phyloP scores from a whole-genome alignment of 1,140 invertebrate species.

The Lepeophtheirus salmonis region DNA sequence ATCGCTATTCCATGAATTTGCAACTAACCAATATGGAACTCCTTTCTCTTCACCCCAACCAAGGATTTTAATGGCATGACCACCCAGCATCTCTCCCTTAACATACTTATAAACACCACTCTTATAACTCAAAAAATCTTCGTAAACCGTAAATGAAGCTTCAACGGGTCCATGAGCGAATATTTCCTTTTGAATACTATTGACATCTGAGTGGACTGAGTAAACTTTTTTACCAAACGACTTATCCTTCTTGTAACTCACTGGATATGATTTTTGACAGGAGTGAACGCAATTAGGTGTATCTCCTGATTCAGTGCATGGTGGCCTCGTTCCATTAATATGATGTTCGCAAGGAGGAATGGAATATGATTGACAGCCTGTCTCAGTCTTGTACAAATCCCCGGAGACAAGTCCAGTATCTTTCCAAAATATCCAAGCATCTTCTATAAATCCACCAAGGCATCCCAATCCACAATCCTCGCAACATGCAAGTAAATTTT shows the following conservation, averaged over 20 bases:
- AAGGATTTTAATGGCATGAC: constrained; percentile 38
- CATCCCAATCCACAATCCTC: constrained; percentile 35
- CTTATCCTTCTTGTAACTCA: constrained; percentile 14
- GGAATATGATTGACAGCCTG: constrained; percentile 29
- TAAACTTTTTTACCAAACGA: constrained; percentile 28
- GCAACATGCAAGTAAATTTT: constrained; percentile 37
- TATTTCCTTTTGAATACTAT: constrained; percentile 36
- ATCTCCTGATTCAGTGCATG: background rate
- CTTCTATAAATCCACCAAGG: constrained; percentile 32
- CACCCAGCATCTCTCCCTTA: constrained; percentile 31
- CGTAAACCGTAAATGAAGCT: constrained; percentile 37
- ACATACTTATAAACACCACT: constrained; percentile 37
- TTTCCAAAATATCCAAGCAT: constrained; percentile 34
- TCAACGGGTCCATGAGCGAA: constrained; percentile 38
- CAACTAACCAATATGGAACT: constrained; percentile 37
- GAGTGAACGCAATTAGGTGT: constrained; percentile 13
- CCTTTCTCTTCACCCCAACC: constrained; percentile 37
- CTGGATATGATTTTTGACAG: constrained; percentile 10
- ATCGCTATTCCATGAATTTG: constrained; percentile 38
- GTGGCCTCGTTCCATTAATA: constrained; percentile 27
- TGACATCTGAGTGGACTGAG: constrained; percentile 26
- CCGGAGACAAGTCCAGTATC: constrained; percentile 32
- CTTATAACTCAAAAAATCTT: constrained; percentile 37
- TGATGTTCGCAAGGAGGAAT: constrained; percentile 40
- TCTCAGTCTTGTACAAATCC: constrained; percentile 30